Evolutionary conservation across 2,797 vertebrate species (phyloP), one percentile per base, ranked within the genome.

Genomic region (Sebastes cheni): DNA sequence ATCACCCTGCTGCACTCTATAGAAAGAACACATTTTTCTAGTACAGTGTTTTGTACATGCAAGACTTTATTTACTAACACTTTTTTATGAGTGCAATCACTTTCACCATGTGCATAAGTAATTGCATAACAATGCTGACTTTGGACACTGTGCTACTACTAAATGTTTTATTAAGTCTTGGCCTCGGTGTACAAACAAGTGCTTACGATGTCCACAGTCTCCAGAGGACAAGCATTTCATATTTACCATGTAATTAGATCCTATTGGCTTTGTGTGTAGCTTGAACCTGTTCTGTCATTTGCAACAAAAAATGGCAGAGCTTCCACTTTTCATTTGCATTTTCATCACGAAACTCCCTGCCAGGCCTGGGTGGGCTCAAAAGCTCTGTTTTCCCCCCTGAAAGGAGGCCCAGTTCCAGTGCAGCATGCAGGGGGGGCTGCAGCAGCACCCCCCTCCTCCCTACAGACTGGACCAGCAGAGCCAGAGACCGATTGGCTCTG

Each of bases 391-490:
- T 32, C 20, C 78, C 83, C 80, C 80, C 88, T 90, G 82, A 93
- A 93, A 90, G 82, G 91, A 94, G 91, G 90, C 93, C 93, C 91
- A 86, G 88, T 84, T 90, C 75, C 80, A 80, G 55, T 67, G 83
- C 84, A 76, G 83, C 67, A 74, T 86, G 81, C 71, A 83, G 87
- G 86, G 13, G n/a, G 89, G 87, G 83, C 85, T 82, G 67, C 80
- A 56, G 58, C 39, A 25, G 27, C 58, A 18, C 2, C 4, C 80
- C 79, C 81, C 36, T 75, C 66, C 83, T 72, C 77, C 73, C 83
- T 72, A 72, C 85, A 85, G 82, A 75, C 91, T 42, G 75, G 81
- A 85, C 66, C 75, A 74, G 80, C 75, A 56, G 86, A 90, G 86
- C 67, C 70, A 77, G 82, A 85, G 89, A 77, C 60, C 59, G 79